Evolutionary conservation across 2,113 vertebrate genomes (phyloP).

Genomic region (Emydocephalus ijimae): DNA sequence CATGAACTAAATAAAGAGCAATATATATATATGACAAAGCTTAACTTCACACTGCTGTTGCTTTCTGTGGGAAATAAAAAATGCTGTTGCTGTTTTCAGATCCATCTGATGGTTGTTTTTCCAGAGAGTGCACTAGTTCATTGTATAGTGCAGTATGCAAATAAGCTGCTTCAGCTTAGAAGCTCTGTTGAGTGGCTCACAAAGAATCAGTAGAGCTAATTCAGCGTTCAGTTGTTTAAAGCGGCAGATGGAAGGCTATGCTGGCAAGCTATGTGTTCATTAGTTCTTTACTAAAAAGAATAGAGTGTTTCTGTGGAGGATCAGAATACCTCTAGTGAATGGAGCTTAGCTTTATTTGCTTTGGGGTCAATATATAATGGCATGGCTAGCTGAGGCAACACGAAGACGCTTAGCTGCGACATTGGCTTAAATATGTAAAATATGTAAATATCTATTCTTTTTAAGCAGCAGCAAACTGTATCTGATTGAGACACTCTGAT

Average conservation of each 20-base stretch:
- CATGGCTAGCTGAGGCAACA: slow-evolving; percentile 56
- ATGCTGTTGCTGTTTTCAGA: slow-evolving; percentile 65
- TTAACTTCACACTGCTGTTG: neutral
- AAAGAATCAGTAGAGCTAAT: slow-evolving; percentile 63
- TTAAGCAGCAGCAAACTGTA: slow-evolving; percentile 44
- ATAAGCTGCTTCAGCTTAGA: slow-evolving; percentile 64
- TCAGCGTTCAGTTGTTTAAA: slow-evolving; percentile 62
- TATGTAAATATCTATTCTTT: slow-evolving; percentile 31
- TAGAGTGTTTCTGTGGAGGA: slow-evolving; percentile 55
- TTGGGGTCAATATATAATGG: slow-evolving; percentile 59
- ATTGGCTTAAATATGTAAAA: slow-evolving; percentile 60
- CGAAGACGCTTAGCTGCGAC: slow-evolving; percentile 45
- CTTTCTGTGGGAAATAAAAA: slow-evolving; percentile 14
- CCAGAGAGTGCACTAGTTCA: slow-evolving; percentile 38
- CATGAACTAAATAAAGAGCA: neutral
- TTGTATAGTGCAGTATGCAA: slow-evolving; percentile 65
- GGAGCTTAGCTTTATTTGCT: slow-evolving; percentile 61
- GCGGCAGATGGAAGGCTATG: slow-evolving; percentile 68
- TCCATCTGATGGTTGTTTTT: slow-evolving; percentile 51
- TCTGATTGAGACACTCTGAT: slow-evolving; percentile 35
- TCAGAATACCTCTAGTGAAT: slow-evolving; percentile 56
- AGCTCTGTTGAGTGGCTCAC: slow-evolving; percentile 61
- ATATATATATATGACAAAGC: neutral
- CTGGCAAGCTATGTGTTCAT: slow-evolving; percentile 63
- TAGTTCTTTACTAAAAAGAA: slow-evolving; percentile 61